phyloP scores from a whole-genome alignment of 2,113 vertebrate species.

The Mirza zaza region DNA sequence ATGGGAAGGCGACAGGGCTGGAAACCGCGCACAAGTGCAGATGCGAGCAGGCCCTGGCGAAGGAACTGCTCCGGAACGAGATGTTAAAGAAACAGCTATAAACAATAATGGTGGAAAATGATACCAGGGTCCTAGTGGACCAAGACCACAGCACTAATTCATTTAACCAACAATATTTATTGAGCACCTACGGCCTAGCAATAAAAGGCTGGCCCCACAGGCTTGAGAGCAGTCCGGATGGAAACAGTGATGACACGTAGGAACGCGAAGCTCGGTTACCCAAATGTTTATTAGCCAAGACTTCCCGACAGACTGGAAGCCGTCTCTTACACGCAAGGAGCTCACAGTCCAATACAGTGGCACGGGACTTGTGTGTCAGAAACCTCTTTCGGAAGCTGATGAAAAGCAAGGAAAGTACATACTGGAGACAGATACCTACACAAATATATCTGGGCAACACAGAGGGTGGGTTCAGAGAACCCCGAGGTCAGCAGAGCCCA shows the following conservation, averaged over 20 bases:
- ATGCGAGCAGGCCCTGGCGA: fast-evolving
- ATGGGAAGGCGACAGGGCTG: fast-evolving
- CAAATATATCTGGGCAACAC: neutral
- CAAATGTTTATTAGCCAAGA: neutral
- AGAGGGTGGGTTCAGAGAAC: neutral
- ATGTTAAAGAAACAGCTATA: fast-evolving
- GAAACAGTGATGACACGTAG: fast-evolving
- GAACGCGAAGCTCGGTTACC: neutral
- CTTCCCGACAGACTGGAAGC: neutral
- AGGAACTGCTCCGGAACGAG: neutral
- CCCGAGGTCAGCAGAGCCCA: neutral
- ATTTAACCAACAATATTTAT: too few species aligned
- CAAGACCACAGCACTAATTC: fast-evolving
- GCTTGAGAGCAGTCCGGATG: neutral
- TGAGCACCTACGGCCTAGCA: neutral
- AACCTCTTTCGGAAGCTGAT: neutral
- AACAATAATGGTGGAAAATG: neutral
- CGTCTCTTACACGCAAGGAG: neutral
- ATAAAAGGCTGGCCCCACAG: neutral
- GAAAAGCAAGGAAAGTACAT: neutral
- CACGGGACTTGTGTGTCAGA: neutral
- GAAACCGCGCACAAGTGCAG: fast-evolving
- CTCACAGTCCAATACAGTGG: neutral
- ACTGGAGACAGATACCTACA: neutral
- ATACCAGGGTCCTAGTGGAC: neutral